phyloP scores from a whole-genome alignment of 2,888 invertebrate species.

The Imbricaverruca yamaguchii region DNA sequence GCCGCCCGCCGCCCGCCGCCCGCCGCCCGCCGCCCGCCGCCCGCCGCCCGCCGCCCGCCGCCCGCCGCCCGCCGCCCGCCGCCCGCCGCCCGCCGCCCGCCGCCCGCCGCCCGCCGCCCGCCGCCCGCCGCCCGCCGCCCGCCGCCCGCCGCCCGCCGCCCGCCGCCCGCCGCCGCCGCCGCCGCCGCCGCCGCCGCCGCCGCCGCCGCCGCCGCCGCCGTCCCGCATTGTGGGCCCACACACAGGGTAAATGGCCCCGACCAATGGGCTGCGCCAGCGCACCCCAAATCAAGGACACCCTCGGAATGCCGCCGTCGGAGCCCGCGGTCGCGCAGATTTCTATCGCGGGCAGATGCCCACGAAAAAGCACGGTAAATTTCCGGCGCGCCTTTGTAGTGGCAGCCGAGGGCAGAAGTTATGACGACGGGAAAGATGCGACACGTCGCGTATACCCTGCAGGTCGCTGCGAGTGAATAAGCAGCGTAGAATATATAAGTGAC shows the following conservation, averaged over 20 bases:
- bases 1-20: background rate
- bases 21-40: background rate
- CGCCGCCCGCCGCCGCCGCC: background rate
- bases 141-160: background rate
- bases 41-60: background rate
- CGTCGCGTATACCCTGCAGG: too few species aligned
- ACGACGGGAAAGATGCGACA: background rate
- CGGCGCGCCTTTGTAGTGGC: background rate
- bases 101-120: background rate
- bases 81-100: background rate
- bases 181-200: background rate
- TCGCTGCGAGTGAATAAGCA: too few species aligned
- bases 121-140: background rate
- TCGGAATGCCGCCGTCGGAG: background rate
- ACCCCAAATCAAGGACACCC: constrained; percentile 2
- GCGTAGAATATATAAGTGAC: too few species aligned
- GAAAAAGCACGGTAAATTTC: constrained; percentile 1
- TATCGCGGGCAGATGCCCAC: background rate
- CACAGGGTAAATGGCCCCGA: constrained; percentile 15
- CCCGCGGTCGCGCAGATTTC: background rate
- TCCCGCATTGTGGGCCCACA: background rate
- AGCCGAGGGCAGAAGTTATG: background rate
- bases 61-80: background rate
- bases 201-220: background rate
- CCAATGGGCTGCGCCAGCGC: background rate